phyloP scores from a whole-genome alignment of 2,888 invertebrate genomes.

The Metallyticus violacea region DNA sequence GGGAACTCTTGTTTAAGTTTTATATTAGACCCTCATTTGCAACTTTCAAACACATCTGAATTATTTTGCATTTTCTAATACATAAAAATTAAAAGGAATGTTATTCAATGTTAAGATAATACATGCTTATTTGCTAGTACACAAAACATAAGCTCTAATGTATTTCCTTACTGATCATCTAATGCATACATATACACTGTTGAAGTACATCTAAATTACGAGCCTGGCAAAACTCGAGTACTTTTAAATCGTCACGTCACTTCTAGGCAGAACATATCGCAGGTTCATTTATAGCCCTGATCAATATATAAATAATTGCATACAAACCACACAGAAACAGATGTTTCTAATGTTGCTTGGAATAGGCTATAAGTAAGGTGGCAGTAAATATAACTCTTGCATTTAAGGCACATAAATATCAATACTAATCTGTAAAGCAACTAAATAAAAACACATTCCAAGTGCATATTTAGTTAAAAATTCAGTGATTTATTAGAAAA shows the following conservation, averaged over 20 bases:
- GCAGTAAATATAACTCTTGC: not conserved
- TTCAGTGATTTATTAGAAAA: not conserved
- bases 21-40: too few relatives aligned
- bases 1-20: too few relatives aligned
- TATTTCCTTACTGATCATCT: not conserved
- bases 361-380: not conserved
- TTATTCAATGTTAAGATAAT: not conserved
- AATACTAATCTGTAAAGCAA: not conserved
- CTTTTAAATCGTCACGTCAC: conserved; percentile 16
- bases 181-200: not conserved
- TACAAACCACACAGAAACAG: not conserved
- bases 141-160: not conserved
- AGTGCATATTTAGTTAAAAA: too few relatives aligned
- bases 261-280: conserved; percentile 17
- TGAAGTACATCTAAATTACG: conserved; percentile 11
- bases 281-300: conserved; percentile 19
- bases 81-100: not conserved
- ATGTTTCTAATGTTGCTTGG: not conserved
- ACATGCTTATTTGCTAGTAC: not conserved
- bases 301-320: not conserved
- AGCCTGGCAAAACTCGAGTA: conserved; percentile 29
- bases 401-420: not conserved
- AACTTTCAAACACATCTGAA: too few relatives aligned
- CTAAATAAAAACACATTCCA: too few relatives aligned
- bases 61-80: not conserved